Percentiles rank a stretch among this genome's conserved stretches.
Conservation (phyloP, 2,888 invertebrate genomes). For the Pomacea canaliculata region DNA sequence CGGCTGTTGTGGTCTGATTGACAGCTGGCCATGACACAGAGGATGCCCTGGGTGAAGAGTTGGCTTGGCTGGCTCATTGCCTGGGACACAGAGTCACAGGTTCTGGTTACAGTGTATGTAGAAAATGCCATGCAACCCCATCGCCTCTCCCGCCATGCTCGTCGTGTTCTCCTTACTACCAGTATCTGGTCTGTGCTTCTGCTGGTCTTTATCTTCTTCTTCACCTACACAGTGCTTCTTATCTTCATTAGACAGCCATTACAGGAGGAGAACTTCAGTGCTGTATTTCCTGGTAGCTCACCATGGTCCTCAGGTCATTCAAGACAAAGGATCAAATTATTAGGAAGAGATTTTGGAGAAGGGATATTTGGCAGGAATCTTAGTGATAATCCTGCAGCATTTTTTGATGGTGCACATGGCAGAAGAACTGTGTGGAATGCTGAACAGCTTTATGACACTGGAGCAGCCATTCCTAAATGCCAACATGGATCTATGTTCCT, state of each 20-base stretch:
- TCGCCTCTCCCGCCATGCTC: constrained; percentile 35
- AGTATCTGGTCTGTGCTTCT: constrained; percentile 53
- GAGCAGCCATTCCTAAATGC: constrained; percentile 26
- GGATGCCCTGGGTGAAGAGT: neutral
- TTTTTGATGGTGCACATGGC: constrained; percentile 17
- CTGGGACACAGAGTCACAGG: constrained; percentile 10
- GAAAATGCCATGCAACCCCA: constrained; percentile 46
- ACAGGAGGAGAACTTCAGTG: neutral
- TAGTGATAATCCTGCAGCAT: constrained; percentile 15
- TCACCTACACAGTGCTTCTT: constrained; percentile 51
- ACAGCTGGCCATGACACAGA: neutral
- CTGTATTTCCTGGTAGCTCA: neutral
- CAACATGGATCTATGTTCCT: constrained; percentile 26
- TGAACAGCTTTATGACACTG: constrained; percentile 32
- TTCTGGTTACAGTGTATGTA: constrained; percentile 42
- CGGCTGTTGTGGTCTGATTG: neutral
- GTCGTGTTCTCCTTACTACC: constrained; percentile 49
- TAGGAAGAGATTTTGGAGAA: constrained; percentile 4
- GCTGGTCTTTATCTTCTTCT: constrained; percentile 47
- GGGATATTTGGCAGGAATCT: neutral
- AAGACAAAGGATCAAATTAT: constrained; percentile 1
- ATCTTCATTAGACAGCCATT: constrained; percentile 41
- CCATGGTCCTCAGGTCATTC: neutral
- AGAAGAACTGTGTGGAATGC: constrained; percentile 50
- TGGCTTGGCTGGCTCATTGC: neutral